phyloP scores from a whole-genome alignment of 2,888 invertebrate species.

The Abscondita cerata region DNA sequence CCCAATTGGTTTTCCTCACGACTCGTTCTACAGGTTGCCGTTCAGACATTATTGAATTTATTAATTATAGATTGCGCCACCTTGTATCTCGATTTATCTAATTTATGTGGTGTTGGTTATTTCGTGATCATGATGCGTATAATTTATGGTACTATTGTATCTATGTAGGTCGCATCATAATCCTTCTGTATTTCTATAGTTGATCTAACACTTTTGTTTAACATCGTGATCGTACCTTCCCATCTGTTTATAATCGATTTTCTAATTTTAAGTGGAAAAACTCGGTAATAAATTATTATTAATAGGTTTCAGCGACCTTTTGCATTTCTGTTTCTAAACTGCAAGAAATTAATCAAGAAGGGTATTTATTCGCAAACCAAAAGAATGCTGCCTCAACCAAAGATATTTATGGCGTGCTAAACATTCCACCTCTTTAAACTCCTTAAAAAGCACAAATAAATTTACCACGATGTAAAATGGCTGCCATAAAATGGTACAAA shows the following conservation, averaged over 20 bases:
- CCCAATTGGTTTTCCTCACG: slow-evolving; percentile 32
- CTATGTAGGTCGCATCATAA: slow-evolving; percentile 23
- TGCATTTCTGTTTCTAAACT: background rate
- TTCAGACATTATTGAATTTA: slow-evolving; percentile 41
- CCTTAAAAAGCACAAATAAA: slow-evolving; percentile 5
- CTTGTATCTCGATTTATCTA: slow-evolving; percentile 37
- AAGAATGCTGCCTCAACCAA: slow-evolving; percentile 2
- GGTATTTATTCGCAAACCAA: background rate
- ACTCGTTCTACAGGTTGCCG: slow-evolving; percentile 32
- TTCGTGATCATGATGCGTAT: slow-evolving; percentile 31
- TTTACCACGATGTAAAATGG: slow-evolving; percentile 3
- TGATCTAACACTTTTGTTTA: slow-evolving; percentile 21
- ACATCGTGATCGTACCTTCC: slow-evolving; percentile 21
- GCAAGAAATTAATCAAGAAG: background rate
- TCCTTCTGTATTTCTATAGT: background rate
- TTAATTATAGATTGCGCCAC: slow-evolving; percentile 40
- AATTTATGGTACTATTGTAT: slow-evolving; percentile 22
- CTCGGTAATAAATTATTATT: slow-evolving; percentile 1
- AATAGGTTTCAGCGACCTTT: slow-evolving; percentile 1
- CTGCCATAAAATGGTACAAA: slow-evolving; percentile 14
- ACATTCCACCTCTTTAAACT: slow-evolving; percentile 14
- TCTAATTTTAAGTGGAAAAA: background rate
- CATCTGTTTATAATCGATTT: slow-evolving; percentile 4
- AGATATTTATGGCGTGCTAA: slow-evolving; percentile 20
- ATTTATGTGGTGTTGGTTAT: slow-evolving; percentile 40